Base-by-base conservation (phyloP, 2,797 vertebrate species). In the Acrocephalus scirpaceus region DNA sequence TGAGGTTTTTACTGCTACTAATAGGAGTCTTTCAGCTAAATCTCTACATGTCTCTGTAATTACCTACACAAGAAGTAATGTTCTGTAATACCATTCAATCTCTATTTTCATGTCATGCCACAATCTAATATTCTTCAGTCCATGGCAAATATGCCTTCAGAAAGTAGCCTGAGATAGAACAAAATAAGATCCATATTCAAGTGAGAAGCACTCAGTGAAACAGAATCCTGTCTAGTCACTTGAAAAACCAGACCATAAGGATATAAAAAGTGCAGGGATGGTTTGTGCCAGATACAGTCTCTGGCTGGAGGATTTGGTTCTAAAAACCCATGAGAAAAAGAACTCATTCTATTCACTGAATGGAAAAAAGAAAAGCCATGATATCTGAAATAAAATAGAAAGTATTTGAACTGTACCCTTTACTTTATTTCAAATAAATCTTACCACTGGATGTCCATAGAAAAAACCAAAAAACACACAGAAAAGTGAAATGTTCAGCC, bases 1-100 rank as follows among this genome's bases (percentile, higher is more conserved):
- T 73, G 72, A 92, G 94, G 58, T 32, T 71, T 96, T 94, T 90
- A 92, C 78, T 92, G 81, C 79, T 95, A 36, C 91, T 95, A 95
- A 92, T 90, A 93, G 79, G 72, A 95, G 79, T 67, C 65, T 92
- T 93, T 95, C 94, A 86, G 70, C 70, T 96, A 96, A 94, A 96
- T 91, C 91, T 87, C 91, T 79, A 74, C 73, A 90, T 79, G 57
- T 82, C 86, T 72, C 79, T 81, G 40, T 92, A 96, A 94, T 95
- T 93, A 92, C 88, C 93, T 66, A 86, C 71, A 92, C 51, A 70
- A 93, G 90, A 93, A 95, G 86, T 96, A 96, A 96, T 97, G 95
- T 96, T 95, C 91, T 97, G 96, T 96, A 96, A 96, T 96, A 73
- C 56, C 80, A 95, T 90, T 95, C 93, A 96, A 96, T 96, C 94